Evolutionary conservation across 1,140 invertebrate genomes (phyloP).

Genomic region (Philotrypesis tridentata): DNA sequence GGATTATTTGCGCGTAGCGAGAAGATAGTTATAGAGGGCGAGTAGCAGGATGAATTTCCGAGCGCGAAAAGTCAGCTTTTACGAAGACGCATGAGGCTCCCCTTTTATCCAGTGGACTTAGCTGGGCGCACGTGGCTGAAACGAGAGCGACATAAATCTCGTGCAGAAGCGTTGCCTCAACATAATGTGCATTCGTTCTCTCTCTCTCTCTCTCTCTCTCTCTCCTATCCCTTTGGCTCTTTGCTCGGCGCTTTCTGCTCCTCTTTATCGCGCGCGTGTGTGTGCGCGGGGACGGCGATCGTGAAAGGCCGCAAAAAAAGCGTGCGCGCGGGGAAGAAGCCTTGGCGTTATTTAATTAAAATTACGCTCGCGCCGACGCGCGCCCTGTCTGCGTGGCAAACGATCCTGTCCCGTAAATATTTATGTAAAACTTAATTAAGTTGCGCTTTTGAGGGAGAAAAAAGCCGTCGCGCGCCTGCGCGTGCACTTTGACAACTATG

Average conservation of each 20-base stretch:
- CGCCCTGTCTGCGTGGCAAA: background rate
- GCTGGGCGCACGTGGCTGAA: conserved; percentile 37
- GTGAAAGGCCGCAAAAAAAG: background rate
- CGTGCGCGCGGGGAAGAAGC: background rate
- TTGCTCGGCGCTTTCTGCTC: background rate
- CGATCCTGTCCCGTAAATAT: conserved; percentile 13
- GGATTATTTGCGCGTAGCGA: background rate
- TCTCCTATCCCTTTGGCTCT: conserved; percentile 9
- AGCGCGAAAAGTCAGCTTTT: conserved; percentile 47
- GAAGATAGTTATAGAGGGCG: background rate
- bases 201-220: background rate
- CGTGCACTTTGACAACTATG: conserved; percentile 7
- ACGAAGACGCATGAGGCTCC: conserved; percentile 47
- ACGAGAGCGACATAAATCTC: conserved; percentile 45
- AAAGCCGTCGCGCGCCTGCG: background rate
- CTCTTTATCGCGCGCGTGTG: background rate
- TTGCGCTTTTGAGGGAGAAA: background rate
- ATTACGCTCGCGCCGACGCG: background rate
- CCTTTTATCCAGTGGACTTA: conserved; percentile 48
- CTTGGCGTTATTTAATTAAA: conserved; percentile 29
- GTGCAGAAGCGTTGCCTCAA: conserved; percentile 25
- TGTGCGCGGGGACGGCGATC: background rate
- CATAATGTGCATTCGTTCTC: conserved; percentile 47
- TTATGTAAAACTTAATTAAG: conserved; percentile 41
- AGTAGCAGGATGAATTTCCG: conserved; percentile 30